Percentiles rank a stretch among this genome's conserved stretches.
Evolutionary conservation across 2,797 vertebrate species (phyloP).

Genomic region (Manis javanica): DNA sequence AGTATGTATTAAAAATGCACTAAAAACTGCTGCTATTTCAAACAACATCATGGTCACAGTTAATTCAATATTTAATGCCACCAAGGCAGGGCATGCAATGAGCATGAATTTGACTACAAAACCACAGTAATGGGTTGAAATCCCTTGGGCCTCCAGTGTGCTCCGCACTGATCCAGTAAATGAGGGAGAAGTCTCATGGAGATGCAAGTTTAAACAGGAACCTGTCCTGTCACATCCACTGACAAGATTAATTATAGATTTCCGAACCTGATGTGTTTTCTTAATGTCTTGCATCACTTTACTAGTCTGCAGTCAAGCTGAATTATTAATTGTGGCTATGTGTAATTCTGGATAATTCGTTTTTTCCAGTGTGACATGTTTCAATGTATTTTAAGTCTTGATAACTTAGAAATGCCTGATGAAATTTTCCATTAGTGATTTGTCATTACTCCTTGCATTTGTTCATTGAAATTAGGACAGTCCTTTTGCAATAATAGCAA

Average conservation of each 20-base stretch:
- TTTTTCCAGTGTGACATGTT: slow-evolving; percentile 72
- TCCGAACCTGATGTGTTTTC: slow-evolving; percentile 83
- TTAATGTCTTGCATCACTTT: slow-evolving; percentile 80
- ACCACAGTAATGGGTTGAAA: slow-evolving; percentile 74
- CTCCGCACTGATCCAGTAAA: slow-evolving; percentile 66
- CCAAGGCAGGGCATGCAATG: slow-evolving; percentile 61
- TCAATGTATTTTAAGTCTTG: slow-evolving; percentile 66
- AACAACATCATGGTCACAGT: slow-evolving; percentile 68
- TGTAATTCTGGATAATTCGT: slow-evolving; percentile 80
- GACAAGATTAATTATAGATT: slow-evolving; percentile 87
- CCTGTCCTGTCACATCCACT: slow-evolving; percentile 61
- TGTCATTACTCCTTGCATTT: slow-evolving; percentile 57
- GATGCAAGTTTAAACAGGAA: slow-evolving; percentile 55
- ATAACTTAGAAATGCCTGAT: slow-evolving; percentile 66
- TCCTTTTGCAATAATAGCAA: background rate
- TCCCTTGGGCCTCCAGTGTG: slow-evolving; percentile 38
- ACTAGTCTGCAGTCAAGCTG: slow-evolving; percentile 72
- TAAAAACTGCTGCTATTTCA: slow-evolving; percentile 64
- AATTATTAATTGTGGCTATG: slow-evolving; percentile 76
- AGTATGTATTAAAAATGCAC: slow-evolving; percentile 15
- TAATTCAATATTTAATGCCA: slow-evolving; percentile 84
- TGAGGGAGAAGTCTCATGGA: slow-evolving; percentile 27
- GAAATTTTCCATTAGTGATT: slow-evolving; percentile 38
- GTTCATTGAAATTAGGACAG: slow-evolving; percentile 46
- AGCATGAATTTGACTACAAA: slow-evolving; percentile 71